Base-by-base conservation (phyloP, 35 echinoderm and acorn worm species). In the Holothuria glaberrima region DNA sequence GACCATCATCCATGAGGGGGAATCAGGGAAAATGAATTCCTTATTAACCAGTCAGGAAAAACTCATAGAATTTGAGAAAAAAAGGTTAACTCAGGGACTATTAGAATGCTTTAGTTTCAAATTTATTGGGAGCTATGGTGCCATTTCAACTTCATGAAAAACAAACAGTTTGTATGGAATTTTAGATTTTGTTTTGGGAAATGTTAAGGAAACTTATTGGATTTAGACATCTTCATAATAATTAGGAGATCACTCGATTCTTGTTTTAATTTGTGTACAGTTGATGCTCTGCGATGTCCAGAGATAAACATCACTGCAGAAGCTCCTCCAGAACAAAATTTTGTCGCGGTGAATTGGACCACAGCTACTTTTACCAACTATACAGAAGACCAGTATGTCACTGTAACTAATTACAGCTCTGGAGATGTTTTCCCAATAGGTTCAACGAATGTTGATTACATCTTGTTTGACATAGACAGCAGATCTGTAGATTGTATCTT, bases 361-460 rank as follows among this genome's bases (percentile, higher is more conserved):
- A 10, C 38, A 1, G 22, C 74, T 16, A 10, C 5, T 12, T 22
- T 78, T 41, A 28, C 36, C 35, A 78, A 78, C 38, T 26, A 78
- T 33, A 78, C 38, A 26, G 38, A 48, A 30, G 44, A 20, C 7
- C 13, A 52, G 41, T 24, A 27, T 22, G 33, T 78, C 9, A 78
- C n/a, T 9, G 50, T 54, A 14, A 48, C 35, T 28, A 26, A 56
- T 17, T 24, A 14, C 35, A 78, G 18, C n/a, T 78, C 44, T 9
- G 74, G 74, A 22, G 74, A 52, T 24, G 22, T 48, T 30, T 78
- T 78, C n/a, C 44, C 74, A 3, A 48, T 78, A 14, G 74, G 74
- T n/a, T 25, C 2, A 28, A 78, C 74, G 50, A 21, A 48, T 2
- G 19, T 78, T 48, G 22, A 48, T 48, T 78, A 78, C 20, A 52